Conservation (phyloP, 1,140 invertebrate genomes). For the Eriocheir sinensis region DNA sequence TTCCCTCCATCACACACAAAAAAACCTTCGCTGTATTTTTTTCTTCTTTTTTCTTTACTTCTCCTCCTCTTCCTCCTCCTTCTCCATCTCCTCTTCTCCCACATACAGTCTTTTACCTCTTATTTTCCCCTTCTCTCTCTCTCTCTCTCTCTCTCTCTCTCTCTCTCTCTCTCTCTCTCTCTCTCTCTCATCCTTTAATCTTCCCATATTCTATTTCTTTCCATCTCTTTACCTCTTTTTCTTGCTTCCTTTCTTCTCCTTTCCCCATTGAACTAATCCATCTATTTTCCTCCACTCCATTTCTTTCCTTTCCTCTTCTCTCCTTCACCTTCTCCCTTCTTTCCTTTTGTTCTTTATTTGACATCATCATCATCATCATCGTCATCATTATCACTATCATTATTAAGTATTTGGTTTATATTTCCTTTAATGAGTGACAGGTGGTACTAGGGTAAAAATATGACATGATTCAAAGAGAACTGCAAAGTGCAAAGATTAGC, state of each 20-base stretch:
- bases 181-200: neutral
- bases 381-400: no score
- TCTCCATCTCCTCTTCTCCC: neutral
- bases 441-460: no score
- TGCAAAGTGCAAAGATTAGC: no score
- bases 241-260: neutral
- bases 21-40: neutral
- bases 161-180: neutral
- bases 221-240: neutral
- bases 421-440: no score
- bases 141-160: conserved; percentile 11
- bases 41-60: neutral
- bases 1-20: neutral
- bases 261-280: no score
- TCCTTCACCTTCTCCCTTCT: neutral
- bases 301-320: neutral
- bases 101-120: neutral
- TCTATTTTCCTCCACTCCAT: neutral
- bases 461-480: no score
- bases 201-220: neutral
- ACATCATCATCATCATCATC: no score
- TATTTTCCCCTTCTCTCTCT: neutral
- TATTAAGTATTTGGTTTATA: no score
- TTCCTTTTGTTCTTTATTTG: neutral
- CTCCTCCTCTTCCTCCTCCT: neutral